These are phyloP conservation scores for Lottia scabra DNA, from an alignment of 2,888 invertebrate species.

Conservation along the genomic window DNA sequence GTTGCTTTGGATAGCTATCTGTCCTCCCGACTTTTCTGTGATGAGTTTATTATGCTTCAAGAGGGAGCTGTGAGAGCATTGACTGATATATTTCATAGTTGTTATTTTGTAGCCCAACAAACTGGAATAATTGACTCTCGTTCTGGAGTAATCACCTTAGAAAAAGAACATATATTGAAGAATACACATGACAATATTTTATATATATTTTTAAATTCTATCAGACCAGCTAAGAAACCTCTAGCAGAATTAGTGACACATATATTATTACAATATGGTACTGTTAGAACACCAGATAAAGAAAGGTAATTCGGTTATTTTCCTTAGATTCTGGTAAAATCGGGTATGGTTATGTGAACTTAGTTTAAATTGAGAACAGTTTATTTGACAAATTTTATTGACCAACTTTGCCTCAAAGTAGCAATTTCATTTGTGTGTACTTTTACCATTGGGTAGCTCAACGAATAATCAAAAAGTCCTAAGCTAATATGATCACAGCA, in stretches of 20 bases:
- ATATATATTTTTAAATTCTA: constrained; percentile 56
- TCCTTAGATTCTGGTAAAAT: no score
- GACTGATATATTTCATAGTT: constrained; percentile 67
- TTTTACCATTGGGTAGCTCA: no score
- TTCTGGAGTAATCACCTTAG: constrained; percentile 65
- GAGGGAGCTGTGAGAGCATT: constrained; percentile 58
- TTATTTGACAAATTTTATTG: no score
- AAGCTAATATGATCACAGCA: no score
- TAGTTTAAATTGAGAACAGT: no score
- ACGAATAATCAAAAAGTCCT: no score
- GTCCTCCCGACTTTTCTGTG: constrained; percentile 49
- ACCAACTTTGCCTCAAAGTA: no score
- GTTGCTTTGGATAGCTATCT: constrained; percentile 60
- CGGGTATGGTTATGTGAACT: no score
- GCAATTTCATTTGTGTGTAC: no score
- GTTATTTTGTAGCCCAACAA: constrained; percentile 64
- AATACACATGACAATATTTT: constrained; percentile 61
- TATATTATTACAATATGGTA: constrained; percentile 61
- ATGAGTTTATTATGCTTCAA: constrained; percentile 35
- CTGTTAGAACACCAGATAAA: constrained; percentile 57
- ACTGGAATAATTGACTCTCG: constrained; percentile 40
- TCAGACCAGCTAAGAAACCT: constrained; percentile 59
- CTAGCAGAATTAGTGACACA: constrained; percentile 59
- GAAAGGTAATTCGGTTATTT: constrained; percentile 46
- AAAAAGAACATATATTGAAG: constrained; percentile 63